phyloP scores from a whole-genome alignment of 2,888 invertebrate species.

The Spodoptera exigua region DNA sequence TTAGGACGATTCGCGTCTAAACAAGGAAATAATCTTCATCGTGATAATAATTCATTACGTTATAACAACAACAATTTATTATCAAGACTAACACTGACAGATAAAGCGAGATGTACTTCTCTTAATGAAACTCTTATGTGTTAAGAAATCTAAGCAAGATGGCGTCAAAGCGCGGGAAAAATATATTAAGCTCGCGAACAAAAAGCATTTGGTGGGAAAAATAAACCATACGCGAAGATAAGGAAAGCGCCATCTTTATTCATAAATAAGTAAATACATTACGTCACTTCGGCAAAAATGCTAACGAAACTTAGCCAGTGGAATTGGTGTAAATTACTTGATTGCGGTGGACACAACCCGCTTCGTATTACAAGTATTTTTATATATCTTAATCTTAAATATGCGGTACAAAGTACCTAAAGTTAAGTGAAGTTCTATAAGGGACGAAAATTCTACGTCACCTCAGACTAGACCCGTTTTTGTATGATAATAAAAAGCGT shows the following conservation, averaged over 20 bases:
- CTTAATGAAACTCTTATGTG: conserved; percentile 56
- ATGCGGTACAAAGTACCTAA: conserved; percentile 19
- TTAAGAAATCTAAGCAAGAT: conserved; percentile 59
- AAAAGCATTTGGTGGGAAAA: conserved; percentile 54
- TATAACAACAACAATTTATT: conserved; percentile 44
- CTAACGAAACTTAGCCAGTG: conserved; percentile 23
- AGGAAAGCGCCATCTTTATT: conserved; percentile 43
- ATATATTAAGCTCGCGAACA: conserved; percentile 55
- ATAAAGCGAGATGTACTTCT: conserved; percentile 37
- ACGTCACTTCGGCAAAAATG: conserved; percentile 39
- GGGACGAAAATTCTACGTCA: conserved; percentile 25
- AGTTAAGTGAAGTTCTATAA: conserved; percentile 1
- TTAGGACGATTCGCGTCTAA: conserved; percentile 12
- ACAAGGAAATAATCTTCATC: conserved; percentile 20
- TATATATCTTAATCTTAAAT: conserved; percentile 24
- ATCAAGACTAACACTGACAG: conserved; percentile 44
- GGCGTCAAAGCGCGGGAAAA: conserved; percentile 62
- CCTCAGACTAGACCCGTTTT: conserved; percentile 25
- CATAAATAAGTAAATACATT: conserved; percentile 28
- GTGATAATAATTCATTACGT: conserved; percentile 36
- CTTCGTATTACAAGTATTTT: conserved; percentile 16
- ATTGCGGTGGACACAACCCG: conserved; percentile 28
- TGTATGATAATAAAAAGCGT: conserved; percentile 32
- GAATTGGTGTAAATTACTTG: conserved; percentile 37
- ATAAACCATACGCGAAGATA: conserved; percentile 54